Conservation (phyloP, 2,888 invertebrate species). For the Ormyrus pomaceus region DNA sequence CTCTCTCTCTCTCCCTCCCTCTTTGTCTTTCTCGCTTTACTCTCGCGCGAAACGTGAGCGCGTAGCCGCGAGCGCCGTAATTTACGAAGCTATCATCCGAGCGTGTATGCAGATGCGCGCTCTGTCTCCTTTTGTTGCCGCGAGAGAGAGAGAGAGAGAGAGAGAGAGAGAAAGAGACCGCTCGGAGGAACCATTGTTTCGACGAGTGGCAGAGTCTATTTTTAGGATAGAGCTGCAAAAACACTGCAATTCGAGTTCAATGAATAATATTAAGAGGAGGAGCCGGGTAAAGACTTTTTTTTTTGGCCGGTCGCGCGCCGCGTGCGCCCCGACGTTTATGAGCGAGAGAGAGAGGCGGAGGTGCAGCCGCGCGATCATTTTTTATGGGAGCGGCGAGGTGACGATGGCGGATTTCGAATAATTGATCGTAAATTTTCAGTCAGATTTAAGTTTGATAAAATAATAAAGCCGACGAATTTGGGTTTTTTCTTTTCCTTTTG, state of each 20-base stretch:
- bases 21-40: slow-evolving; percentile 56
- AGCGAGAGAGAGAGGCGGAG: background rate
- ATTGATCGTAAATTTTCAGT: too few species aligned
- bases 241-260: slow-evolving; percentile 37
- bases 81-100: slow-evolving; percentile 72
- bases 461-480: too few species aligned
- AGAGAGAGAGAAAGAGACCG: too few species aligned
- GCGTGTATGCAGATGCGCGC: slow-evolving; percentile 69
- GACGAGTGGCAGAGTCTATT: slow-evolving; percentile 33
- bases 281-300: background rate
- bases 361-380: slow-evolving; percentile 28
- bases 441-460: too few species aligned
- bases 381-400: background rate
- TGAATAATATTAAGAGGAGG: slow-evolving; percentile 42
- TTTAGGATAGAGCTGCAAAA: slow-evolving; percentile 34
- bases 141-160: too few species aligned
- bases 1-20: background rate
- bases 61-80: slow-evolving; percentile 71
- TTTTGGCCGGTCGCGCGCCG: background rate
- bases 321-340: background rate
- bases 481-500: too few species aligned
- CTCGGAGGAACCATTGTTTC: slow-evolving; percentile 35
- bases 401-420: too few species aligned
- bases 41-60: slow-evolving; percentile 53
- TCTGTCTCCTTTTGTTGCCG: slow-evolving; percentile 40